A percentile compares a stretch with the other conserved stretches of the same genome.
Conservation (phyloP, 1,140 invertebrate genomes). For the Conus ventricosus region DNA sequence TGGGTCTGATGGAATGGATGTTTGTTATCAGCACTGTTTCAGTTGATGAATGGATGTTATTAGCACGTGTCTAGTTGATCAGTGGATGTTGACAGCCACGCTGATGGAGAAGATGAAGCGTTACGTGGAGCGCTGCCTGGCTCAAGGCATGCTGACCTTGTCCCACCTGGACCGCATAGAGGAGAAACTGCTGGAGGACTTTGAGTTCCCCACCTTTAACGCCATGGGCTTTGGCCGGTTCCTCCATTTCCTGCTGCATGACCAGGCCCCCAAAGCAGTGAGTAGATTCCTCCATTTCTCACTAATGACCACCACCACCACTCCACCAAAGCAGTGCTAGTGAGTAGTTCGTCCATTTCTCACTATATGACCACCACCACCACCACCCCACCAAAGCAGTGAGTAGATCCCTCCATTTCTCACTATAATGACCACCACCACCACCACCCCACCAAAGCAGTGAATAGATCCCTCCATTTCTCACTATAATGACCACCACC, state of each 20-base stretch:
- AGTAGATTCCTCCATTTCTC: not conserved
- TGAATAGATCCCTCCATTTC: no score
- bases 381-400: no score
- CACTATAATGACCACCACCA: no score
- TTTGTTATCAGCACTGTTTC: no score
- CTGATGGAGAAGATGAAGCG: slow-evolving; percentile 56
- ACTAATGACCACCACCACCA: not conserved
- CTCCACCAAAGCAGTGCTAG: not conserved
- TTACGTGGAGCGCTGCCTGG: slow-evolving; percentile 64
- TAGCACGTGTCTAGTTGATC: no score
- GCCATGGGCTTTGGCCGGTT: slow-evolving; percentile 67
- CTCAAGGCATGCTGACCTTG: slow-evolving; percentile 58
- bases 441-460: not conserved
- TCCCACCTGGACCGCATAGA: slow-evolving; percentile 64
- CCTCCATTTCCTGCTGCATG: slow-evolving; percentile 61
- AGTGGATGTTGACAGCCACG: slow-evolving; percentile 43
- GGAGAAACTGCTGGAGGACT: slow-evolving; percentile 65
- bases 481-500: no score
- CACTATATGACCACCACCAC: no score
- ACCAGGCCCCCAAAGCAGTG: slow-evolving; percentile 61
- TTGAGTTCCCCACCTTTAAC: slow-evolving; percentile 56
- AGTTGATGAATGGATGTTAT: no score
- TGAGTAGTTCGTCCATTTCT: no score
- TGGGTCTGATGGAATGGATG: no score
- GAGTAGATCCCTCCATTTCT: no score